A percentile compares a stretch with the other conserved stretches of the same genome.
Conservation (phyloP, 2,888 invertebrate genomes). For the Carabus problematicus region DNA sequence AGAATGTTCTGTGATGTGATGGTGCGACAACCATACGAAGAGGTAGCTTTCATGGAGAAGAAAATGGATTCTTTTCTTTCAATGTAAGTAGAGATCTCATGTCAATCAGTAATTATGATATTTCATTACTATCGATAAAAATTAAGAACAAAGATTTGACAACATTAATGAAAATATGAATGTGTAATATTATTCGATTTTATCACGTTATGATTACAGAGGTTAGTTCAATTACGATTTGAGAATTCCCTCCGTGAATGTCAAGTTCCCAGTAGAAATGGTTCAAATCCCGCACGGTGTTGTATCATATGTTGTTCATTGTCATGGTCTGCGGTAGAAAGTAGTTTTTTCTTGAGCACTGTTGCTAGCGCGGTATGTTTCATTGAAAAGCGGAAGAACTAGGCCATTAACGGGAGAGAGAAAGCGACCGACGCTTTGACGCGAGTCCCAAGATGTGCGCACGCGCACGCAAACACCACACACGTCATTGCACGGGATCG, state of each 20-base stretch:
- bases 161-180: no score
- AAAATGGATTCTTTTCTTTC: conserved; percentile 76
- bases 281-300: no score
- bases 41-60: conserved; percentile 78
- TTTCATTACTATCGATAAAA: no score
- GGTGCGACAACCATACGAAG: conserved; percentile 72
- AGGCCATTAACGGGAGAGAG: conserved; percentile 24
- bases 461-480: background rate
- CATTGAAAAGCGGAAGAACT: conserved; percentile 36
- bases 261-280: no score
- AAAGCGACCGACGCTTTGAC: conserved; percentile 25
- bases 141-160: no score
- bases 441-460: conserved; percentile 6
- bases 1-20: conserved; percentile 79
- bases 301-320: conserved; percentile 5
- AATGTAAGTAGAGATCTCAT: conserved; percentile 67
- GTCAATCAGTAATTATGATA: no score
- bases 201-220: no score
- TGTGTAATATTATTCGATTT: no score
- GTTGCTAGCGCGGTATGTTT: conserved; percentile 19
- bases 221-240: no score
- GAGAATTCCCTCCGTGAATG: no score
- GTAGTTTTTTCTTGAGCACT: conserved; percentile 28
- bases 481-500: no score
- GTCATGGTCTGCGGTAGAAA: conserved; percentile 26